Conservation (phyloP, 2,113 vertebrate genomes). For the Austrofundulus limnaeus region DNA sequence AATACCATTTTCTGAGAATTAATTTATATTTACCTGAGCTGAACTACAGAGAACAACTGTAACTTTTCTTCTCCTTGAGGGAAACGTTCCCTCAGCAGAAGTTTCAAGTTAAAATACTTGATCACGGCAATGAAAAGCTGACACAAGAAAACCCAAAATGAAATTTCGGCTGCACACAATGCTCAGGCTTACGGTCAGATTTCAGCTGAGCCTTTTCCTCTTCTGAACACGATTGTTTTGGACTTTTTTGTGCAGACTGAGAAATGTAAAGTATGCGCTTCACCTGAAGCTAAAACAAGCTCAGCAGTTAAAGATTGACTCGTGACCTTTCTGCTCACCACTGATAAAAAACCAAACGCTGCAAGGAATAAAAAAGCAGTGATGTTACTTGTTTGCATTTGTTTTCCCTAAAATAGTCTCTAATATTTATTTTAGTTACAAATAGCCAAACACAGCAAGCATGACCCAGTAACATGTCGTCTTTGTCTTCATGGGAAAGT, state of each 20-base stretch:
- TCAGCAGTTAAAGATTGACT: conserved; percentile 32
- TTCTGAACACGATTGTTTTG: conserved; percentile 5
- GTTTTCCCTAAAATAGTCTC: neutral
- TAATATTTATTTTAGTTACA: neutral
- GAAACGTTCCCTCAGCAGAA: conserved; percentile 9
- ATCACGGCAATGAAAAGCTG: conserved; percentile 41
- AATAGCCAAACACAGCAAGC: neutral
- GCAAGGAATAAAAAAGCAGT: too few relatives aligned
- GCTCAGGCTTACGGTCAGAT: conserved; percentile 26
- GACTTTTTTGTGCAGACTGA: conserved; percentile 28
- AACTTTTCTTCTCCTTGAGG: conserved; percentile 8
- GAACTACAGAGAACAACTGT: conserved; percentile 27
- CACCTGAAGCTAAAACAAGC: conserved; percentile 47
- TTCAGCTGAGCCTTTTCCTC: conserved; percentile 29
- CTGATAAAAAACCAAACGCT: neutral
- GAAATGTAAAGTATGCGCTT: conserved; percentile 49
- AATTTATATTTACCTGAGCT: conserved; percentile 21
- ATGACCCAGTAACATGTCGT: neutral
- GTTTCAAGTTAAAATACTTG: conserved; percentile 38
- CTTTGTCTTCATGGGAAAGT: too few relatives aligned
- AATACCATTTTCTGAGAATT: conserved; percentile 9
- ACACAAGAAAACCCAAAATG: conserved; percentile 36
- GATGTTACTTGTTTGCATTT: neutral
- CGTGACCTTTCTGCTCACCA: conserved; percentile 4
- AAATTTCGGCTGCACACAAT: conserved; percentile 21